Percentiles rank a stretch among this genome's conserved stretches.
These are phyloP conservation scores for Oxystoma pomonae DNA, from an alignment of 2,888 invertebrate genomes.

Conservation along the genomic window DNA sequence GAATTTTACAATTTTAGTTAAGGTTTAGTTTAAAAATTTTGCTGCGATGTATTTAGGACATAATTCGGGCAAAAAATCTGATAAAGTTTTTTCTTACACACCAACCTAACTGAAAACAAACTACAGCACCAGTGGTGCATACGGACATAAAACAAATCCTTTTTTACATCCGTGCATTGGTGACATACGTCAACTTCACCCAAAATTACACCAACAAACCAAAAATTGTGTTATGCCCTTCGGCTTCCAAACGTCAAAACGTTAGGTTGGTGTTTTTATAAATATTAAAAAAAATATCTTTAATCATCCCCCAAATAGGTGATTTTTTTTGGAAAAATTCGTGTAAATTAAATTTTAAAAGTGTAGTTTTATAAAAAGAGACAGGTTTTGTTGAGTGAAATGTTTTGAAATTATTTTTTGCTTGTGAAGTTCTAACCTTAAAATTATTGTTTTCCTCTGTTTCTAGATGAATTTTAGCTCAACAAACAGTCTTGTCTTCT, in stretches of 20 bases:
- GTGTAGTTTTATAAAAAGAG: not conserved
- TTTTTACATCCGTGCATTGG: too few species aligned
- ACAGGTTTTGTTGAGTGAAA: not conserved
- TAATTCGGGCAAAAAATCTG: too few species aligned
- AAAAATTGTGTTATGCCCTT: constrained; percentile 3
- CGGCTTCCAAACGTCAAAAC: constrained; percentile 15
- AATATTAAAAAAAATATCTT: constrained; percentile 27
- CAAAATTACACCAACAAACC: too few species aligned
- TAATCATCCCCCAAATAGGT: constrained; percentile 17
- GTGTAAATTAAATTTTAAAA: not conserved
- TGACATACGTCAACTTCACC: too few species aligned
- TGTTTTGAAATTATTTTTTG: not conserved
- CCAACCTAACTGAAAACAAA: too few species aligned
- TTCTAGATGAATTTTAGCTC: not conserved
- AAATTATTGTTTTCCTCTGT: not conserved
- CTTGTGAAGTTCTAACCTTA: not conserved
- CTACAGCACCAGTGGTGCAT: too few species aligned
- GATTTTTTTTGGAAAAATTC: constrained; percentile 12
- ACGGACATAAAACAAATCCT: too few species aligned
- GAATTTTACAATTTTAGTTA: too few species aligned
- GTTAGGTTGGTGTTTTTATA: constrained; percentile 32
- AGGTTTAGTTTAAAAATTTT: too few species aligned
- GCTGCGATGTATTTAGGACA: too few species aligned
- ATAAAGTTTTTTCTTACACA: too few species aligned
- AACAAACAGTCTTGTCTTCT: too few species aligned